These are phyloP conservation scores for Himalopsyche tibetana DNA, from an alignment of 2,888 invertebrate genomes.

Conservation along the genomic window DNA sequence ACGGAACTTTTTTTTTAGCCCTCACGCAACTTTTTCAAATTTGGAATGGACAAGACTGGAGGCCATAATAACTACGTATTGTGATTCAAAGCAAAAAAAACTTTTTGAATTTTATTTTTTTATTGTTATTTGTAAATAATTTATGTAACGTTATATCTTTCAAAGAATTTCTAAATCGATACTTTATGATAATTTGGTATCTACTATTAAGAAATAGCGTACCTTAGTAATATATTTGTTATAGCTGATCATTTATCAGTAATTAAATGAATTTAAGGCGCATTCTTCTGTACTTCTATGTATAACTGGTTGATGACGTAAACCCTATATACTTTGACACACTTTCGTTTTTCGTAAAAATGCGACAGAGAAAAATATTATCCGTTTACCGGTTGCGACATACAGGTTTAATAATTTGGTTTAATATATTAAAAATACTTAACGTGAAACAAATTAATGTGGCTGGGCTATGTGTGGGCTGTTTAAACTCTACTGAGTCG, in stretches of 20 bases:
- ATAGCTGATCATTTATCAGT: background rate
- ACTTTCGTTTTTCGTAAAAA: conserved; percentile 35
- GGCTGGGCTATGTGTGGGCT: too few species aligned
- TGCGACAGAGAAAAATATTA: conserved; percentile 7
- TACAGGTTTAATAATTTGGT: background rate
- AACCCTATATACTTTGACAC: background rate
- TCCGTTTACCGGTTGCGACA: background rate
- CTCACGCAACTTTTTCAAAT: too few species aligned
- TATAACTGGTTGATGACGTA: background rate
- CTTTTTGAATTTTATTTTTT: too few species aligned
- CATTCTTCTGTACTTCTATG: background rate
- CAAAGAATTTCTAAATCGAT: too few species aligned
- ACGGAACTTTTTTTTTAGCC: too few species aligned
- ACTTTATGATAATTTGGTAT: too few species aligned
- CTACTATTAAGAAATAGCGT: background rate
- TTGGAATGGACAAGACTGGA: too few species aligned
- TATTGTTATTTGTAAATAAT: too few species aligned
- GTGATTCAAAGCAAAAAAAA: too few species aligned
- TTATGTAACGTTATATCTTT: too few species aligned
- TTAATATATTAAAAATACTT: background rate
- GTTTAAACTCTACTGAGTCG: too few species aligned
- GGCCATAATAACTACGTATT: too few species aligned
- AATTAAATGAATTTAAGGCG: background rate
- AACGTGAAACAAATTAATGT: background rate
- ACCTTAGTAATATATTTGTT: background rate